Evolutionary conservation across 1,140 invertebrate species (phyloP), one percentile per base, ranked within the genome.

Genomic region (Hestina assimilis): DNA sequence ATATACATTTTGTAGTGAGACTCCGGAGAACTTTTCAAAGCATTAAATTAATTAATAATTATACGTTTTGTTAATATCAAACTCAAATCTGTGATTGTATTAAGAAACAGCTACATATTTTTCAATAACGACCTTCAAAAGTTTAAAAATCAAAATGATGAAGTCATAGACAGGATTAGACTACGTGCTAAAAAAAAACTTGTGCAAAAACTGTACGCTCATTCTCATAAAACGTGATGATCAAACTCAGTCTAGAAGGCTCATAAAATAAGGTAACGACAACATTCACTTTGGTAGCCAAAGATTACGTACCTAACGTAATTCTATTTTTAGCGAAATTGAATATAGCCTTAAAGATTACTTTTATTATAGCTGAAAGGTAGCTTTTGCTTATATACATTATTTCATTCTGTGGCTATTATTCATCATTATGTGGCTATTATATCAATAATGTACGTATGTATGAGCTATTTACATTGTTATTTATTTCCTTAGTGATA

Each of bases 401-500:
- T 28, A 8, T 1, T 24, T 40, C 8, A n/a, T n/a, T n/a, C n/a
- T n/a, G n/a, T n/a, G n/a, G n/a, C n/a, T n/a, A n/a, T n/a, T n/a
- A n/a, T n/a, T n/a, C n/a, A 26, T 26, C 7, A 23, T 3, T 23
- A 23, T 9, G n/a, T 9, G 6, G 3, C 24, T 26, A 26, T 5
- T 26, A 3, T 3, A 28, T 28, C n/a, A 9, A 28, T 28, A 28
- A 8, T 28, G 3, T 2, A 24, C 23, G 1, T 28, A 8, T 28
- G 3, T n/a, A 28, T 15, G 31, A 11, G 2, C 47, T 50, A 69
- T 68, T 64, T 53, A 89, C 88, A 50, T 89, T 89, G 45, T 89
- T 82, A 26, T 87, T 89, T 12, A 69, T 81, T 58, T 89, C 87
- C 61, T 87, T 87, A 0, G 72, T 69, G 45, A 89, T 81, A 42